Evolutionary conservation across 1,140 invertebrate genomes (phyloP).

Genomic region (Neotoxoptera formosana): DNA sequence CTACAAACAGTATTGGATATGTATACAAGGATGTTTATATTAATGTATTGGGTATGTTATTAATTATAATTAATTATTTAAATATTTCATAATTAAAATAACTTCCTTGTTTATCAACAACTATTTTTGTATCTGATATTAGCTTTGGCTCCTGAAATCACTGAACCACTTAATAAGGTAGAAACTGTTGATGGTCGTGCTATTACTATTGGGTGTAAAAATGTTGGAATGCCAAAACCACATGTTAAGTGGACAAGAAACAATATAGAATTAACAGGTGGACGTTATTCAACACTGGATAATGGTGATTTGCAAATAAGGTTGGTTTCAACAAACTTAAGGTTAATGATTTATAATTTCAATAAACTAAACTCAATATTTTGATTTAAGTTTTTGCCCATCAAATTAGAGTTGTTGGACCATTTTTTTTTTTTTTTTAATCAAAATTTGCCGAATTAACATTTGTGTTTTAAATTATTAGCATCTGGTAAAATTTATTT

Average conservation of each 20-base stretch:
- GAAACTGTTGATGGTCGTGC: conserved; percentile 84
- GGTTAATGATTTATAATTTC: not conserved
- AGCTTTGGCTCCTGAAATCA: conserved; percentile 91
- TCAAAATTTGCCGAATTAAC: too few species aligned
- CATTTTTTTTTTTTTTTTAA: too few species aligned
- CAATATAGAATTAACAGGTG: conserved; percentile 83
- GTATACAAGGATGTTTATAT: conserved; percentile 98
- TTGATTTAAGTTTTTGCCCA: not conserved
- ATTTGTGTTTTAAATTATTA: too few species aligned
- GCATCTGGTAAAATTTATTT: too few species aligned
- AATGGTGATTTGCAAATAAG: conserved; percentile 86
- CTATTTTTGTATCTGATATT: conserved; percentile 35
- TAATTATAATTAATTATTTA: not conserved
- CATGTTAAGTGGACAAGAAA: conserved; percentile 92
- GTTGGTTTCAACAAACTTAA: conserved; percentile 60
- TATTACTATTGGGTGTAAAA: conserved; percentile 85
- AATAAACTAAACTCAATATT: not conserved
- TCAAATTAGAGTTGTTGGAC: too few species aligned
- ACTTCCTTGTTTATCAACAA: not conserved
- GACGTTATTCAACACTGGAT: conserved; percentile 74
- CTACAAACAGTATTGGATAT: conserved; percentile 96
- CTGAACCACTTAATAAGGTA: conserved; percentile 79
- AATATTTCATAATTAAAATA: not conserved
- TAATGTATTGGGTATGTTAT: conserved; percentile 83
- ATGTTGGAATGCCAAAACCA: conserved; percentile 95